These are phyloP conservation scores for Cotesia chilonis DNA, from an alignment of 1,140 invertebrate genomes.

Conservation along the genomic window DNA sequence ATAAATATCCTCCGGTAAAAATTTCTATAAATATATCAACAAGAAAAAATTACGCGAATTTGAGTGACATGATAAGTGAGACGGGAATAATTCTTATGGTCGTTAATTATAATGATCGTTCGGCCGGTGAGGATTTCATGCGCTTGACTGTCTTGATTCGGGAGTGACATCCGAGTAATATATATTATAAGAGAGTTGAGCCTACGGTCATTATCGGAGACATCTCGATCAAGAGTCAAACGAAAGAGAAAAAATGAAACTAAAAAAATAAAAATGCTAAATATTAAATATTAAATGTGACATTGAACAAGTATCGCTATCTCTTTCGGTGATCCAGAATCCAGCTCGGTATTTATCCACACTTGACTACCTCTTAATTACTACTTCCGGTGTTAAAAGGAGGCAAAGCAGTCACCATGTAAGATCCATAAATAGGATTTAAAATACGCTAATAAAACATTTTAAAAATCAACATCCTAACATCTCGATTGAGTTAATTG, in stretches of 20 bases:
- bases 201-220: not conserved
- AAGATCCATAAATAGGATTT: not conserved
- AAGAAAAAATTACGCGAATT: not conserved
- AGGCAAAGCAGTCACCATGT: not conserved
- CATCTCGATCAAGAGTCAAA: not conserved
- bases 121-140: constrained; percentile 19
- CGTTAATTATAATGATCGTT: constrained; percentile 33
- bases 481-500: too few species aligned
- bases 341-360: constrained; percentile 5
- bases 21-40: not conserved
- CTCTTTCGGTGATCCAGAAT: constrained; percentile 7
- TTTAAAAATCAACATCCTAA: not conserved
- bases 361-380: constrained; percentile 17
- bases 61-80: constrained; percentile 20
- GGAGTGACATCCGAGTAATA: constrained; percentile 18
- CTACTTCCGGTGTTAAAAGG: constrained; percentile 7
- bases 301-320: not conserved
- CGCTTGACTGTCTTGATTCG: constrained; percentile 28
- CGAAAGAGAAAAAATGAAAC: not conserved
- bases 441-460: constrained; percentile 4
- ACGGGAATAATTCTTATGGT: constrained; percentile 26
- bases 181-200: too few species aligned
- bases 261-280: not conserved
- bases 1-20: not conserved
- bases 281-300: not conserved